Conservation (phyloP, 2,888 invertebrate genomes). For the Gisinianus flammeolus region DNA sequence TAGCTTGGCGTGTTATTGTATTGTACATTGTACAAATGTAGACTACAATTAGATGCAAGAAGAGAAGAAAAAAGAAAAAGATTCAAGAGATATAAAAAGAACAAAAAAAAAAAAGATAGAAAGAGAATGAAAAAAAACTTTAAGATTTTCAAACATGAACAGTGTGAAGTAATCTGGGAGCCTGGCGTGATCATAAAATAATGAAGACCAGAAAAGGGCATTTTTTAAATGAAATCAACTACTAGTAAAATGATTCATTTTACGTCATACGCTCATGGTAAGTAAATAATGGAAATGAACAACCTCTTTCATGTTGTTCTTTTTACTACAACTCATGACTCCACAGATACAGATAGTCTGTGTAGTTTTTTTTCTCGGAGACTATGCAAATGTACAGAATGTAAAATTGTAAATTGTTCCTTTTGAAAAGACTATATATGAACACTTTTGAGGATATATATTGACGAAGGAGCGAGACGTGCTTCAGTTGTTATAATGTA, state of each 20-base stretch:
- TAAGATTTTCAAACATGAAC: background rate
- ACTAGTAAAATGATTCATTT: conserved; percentile 29
- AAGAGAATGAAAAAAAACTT: conserved; percentile 33
- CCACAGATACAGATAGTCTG: background rate
- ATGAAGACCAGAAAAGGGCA: conserved; percentile 34
- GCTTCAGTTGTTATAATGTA: conserved; percentile 36
- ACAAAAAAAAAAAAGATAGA: background rate
- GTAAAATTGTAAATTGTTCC: background rate
- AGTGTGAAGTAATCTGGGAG: conserved; percentile 36
- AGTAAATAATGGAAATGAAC: conserved; percentile 9
- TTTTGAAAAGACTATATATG: conserved; percentile 36
- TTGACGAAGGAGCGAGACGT: conserved; percentile 12
- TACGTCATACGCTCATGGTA: conserved; percentile 25
- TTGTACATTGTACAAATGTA: background rate
- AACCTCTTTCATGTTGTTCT: background rate
- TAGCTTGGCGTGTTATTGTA: background rate
- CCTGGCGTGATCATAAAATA: conserved; percentile 38
- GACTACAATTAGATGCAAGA: background rate
- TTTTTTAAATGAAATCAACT: conserved; percentile 34
- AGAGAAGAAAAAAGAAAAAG: background rate
- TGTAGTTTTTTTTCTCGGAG: conserved; percentile 11
- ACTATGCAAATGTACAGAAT: background rate
- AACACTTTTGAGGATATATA: conserved; percentile 26
- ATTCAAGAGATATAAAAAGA: background rate
- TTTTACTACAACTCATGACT: background rate